These are phyloP conservation scores for Dolichallabes microphthalmus DNA, from an alignment of 2,113 vertebrate genomes.

Conservation along the genomic window DNA sequence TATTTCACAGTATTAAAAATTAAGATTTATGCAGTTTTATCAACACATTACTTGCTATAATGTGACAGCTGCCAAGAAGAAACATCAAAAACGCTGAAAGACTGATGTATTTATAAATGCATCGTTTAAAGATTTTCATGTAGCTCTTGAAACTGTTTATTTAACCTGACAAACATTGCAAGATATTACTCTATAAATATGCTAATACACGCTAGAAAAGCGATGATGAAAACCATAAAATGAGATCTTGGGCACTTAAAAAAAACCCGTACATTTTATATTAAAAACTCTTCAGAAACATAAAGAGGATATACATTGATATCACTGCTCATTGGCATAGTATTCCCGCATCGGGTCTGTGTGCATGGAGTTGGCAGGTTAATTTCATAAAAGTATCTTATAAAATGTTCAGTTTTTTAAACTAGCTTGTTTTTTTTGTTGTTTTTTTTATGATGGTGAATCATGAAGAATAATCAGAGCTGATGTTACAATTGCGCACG, in stretches of 20 bases:
- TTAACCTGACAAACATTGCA: background rate
- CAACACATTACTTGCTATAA: constrained; percentile 8
- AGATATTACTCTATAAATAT: background rate
- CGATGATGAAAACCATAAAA: background rate
- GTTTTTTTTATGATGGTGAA: background rate
- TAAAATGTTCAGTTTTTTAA: background rate
- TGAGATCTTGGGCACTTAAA: background rate
- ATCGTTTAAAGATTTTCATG: background rate
- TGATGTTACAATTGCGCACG: constrained; percentile 23
- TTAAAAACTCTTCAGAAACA: background rate
- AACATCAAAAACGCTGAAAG: background rate
- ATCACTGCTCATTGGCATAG: background rate
- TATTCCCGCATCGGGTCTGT: too few species aligned
- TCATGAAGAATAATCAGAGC: constrained; percentile 15
- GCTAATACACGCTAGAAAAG: background rate
- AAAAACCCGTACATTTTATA: too few species aligned
- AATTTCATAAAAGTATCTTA: background rate
- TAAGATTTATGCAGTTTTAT: constrained; percentile 25
- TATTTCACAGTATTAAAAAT: constrained; percentile 49
- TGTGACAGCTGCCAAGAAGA: background rate
- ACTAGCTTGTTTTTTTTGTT: too few species aligned
- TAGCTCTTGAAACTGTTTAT: background rate
- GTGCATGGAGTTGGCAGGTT: too few species aligned
- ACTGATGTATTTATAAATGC: background rate
- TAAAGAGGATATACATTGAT: background rate